Conservation (phyloP, 2,113 vertebrate genomes). For the Eolophus roseicapilla region DNA sequence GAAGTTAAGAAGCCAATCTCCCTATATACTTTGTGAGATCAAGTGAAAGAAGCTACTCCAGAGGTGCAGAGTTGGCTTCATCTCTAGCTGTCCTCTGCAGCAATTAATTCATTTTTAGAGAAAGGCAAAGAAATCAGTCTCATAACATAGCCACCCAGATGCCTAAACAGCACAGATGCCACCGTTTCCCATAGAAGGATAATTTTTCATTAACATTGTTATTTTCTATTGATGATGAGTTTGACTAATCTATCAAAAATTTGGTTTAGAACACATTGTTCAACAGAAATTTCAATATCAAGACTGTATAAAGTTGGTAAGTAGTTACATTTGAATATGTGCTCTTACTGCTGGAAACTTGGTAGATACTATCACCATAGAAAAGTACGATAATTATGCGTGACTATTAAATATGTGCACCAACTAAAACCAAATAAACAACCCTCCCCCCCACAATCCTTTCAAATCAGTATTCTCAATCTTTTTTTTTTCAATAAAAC, state of each 20-base stretch:
- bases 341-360: neutral
- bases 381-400: neutral
- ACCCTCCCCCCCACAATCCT: fast-evolving
- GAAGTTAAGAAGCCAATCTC: neutral
- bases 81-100: neutral
- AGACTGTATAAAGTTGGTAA: neutral
- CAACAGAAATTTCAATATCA: neutral
- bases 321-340: neutral
- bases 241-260: neutral
- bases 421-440: neutral
- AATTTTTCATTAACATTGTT: neutral
- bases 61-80: neutral
- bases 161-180: neutral
- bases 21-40: neutral
- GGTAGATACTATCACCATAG: neutral
- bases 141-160: neutral
- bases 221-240: neutral
- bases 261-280: neutral
- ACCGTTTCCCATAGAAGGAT: neutral
- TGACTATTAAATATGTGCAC: neutral
- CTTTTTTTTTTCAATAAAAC: neutral
- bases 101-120: neutral
- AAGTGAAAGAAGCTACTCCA: neutral
- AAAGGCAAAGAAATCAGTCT: neutral
- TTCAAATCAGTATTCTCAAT: neutral